Percentiles rank a stretch among this genome's conserved stretches.
phyloP scores from a whole-genome alignment of 2,113 vertebrate species.

The Neotoma lepida region DNA sequence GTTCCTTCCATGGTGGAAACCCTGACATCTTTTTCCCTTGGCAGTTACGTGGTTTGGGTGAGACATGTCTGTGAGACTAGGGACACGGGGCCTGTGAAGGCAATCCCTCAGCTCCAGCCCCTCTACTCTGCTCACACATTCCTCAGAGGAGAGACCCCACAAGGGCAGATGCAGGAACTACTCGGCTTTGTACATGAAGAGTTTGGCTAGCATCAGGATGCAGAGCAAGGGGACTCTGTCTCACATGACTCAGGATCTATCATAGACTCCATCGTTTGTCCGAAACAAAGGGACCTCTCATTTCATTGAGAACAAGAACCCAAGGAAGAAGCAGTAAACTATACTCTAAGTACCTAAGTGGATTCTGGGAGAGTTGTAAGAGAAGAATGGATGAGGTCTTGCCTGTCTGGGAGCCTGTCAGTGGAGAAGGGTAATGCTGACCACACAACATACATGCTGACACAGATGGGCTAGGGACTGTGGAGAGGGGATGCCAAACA shows the following conservation, averaged over 20 bases:
- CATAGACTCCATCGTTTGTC: neutral
- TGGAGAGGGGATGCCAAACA: neutral
- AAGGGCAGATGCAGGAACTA: neutral
- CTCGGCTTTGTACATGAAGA: accelerated
- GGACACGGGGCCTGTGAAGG: accelerated
- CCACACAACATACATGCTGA: neutral
- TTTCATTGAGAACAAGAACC: neutral
- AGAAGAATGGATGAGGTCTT: neutral
- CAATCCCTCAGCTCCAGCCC: accelerated
- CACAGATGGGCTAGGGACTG: neutral
- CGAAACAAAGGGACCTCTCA: neutral
- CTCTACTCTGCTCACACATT: accelerated
- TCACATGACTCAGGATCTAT: neutral
- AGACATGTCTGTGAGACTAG: neutral
- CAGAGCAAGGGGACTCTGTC: neutral
- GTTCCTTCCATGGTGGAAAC: neutral
- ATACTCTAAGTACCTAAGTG: neutral
- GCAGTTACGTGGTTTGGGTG: accelerated
- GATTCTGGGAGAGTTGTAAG: neutral
- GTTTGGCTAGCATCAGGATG: neutral
- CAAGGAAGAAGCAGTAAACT: constrained; percentile 48
- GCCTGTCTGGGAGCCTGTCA: neutral
- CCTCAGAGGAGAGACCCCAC: accelerated
- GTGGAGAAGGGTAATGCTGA: neutral
- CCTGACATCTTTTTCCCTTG: neutral